These are phyloP conservation scores for Ptilodon capucinus DNA, from an alignment of 2,888 invertebrate species.

Conservation along the genomic window DNA sequence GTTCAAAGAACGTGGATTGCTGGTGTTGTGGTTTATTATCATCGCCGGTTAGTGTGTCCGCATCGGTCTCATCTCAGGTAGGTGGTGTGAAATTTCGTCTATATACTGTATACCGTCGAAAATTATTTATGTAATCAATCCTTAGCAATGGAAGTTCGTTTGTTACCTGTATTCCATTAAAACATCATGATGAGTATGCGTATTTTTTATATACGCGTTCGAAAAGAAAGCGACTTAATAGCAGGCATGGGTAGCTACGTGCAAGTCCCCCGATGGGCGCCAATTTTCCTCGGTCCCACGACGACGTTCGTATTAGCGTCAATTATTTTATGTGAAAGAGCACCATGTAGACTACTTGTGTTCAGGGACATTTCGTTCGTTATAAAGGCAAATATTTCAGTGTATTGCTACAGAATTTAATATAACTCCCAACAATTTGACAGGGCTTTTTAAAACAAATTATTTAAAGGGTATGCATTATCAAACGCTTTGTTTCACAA, in stretches of 20 bases:
- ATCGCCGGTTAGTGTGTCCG: constrained; percentile 30
- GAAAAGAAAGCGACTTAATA: constrained; percentile 44
- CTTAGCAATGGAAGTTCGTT: constrained; percentile 31
- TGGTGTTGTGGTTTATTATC: constrained; percentile 33
- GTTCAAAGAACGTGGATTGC: constrained; percentile 48
- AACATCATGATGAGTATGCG: constrained; percentile 40
- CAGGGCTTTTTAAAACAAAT: constrained; percentile 21
- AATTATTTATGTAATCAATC: constrained; percentile 18
- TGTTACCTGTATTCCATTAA: constrained; percentile 27
- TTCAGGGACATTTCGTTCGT: constrained; percentile 10
- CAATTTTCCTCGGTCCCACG: constrained; percentile 34
- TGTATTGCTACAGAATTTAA: constrained; percentile 18
- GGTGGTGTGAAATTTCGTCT: constrained; percentile 24
- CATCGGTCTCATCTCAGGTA: constrained; percentile 41
- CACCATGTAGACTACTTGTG: constrained; percentile 7
- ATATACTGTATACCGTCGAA: constrained; percentile 7
- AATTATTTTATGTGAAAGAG: constrained; percentile 24
- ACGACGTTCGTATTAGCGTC: constrained; percentile 30
- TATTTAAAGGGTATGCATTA: constrained; percentile 24
- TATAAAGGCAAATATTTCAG: constrained; percentile 13
- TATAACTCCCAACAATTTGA: constrained; percentile 11
- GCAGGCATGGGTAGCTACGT: constrained; percentile 32
- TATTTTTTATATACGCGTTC: constrained; percentile 35
- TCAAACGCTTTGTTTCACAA: constrained; percentile 39
- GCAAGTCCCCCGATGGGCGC: constrained; percentile 39